These are phyloP conservation scores for Falco concolor DNA, from an alignment of 2,797 vertebrate genomes.

Conservation along the genomic window DNA sequence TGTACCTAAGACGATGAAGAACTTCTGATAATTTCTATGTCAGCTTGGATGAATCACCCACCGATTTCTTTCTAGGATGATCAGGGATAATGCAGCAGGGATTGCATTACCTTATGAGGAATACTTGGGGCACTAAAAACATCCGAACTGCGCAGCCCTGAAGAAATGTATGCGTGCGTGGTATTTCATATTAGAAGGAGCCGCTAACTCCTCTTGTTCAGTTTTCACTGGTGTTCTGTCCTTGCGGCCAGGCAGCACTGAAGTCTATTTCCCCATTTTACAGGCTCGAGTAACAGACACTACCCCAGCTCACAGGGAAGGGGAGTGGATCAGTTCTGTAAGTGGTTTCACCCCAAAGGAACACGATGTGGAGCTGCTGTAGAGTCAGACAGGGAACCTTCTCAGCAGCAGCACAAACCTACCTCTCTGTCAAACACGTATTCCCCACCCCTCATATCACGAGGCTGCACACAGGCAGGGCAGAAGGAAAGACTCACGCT, in stretches of 20 bases:
- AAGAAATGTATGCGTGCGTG: rapidly evolving
- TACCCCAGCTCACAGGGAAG: not conserved
- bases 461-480: not conserved
- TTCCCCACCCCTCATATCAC: rapidly evolving
- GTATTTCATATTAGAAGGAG: not conserved
- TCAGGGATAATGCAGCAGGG: not conserved
- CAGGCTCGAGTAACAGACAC: not conserved
- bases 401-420: not conserved
- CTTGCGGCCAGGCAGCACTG: not conserved
- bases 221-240: not conserved
- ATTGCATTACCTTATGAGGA: not conserved
- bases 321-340: not conserved
- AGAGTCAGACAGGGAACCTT: not conserved
- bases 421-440: not conserved
- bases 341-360: not conserved
- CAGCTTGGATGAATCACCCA: not conserved
- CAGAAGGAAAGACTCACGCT: not conserved
- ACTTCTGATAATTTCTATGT: not conserved
- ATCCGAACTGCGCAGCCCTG: not conserved
- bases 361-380: not conserved
- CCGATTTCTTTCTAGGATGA: rapidly evolving
- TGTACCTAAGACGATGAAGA: not conserved
- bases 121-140: not conserved
- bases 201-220: not conserved
- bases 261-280: not conserved